Base-by-base conservation (phyloP, 64 coral and sea anemone species). In the Actinia equina region DNA sequence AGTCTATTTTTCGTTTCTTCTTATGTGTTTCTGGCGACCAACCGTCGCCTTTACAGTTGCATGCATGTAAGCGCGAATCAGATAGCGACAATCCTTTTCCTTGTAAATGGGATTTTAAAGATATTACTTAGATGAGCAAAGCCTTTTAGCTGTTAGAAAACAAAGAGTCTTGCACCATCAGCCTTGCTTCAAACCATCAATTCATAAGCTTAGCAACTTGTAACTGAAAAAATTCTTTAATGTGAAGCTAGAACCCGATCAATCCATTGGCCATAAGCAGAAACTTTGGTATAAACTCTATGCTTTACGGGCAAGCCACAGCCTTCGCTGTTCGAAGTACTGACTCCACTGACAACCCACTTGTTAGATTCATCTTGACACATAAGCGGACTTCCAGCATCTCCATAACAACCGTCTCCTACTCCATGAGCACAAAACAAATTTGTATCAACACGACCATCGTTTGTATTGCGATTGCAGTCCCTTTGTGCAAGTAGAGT, bases 391-490 rank as follows among this genome's bases (percentile, higher is more conserved):
- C 91, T 76, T 64, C 94, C 94, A 0, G 87, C 88, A 87, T 92
- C 94, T 42, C 94, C 90, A 71, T 87, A 89, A 87, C 94, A 96
- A 25, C 63, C 87, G 71, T 92, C 90, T 19, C 83, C 43, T 74
- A 67, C 79, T 11, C 52, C 84, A n/a, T 91, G 91, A 19, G 94
- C 94, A 85, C 94, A 96, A 59, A 96, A 78, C 88, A 96, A 89
- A 16, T 76, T 70, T 37, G 84, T 52, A 69, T 63, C 88, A 20
- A 96, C 94, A 70, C 83, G 83, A 54, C 84, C 85, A 16, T 55
- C 69, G 63, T 86, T 71, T 16, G 78, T 57, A 56, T 46, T 44
- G 53, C 44, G 85, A 46, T 91, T 88, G 82, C 94, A 96, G 14
- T 87, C 58, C 53, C 52, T 25, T 23, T 83, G 87, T 23, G 90